Evolutionary conservation across 2,888 invertebrate species (phyloP).

Genomic region (Diaprepes abbreviatus): DNA sequence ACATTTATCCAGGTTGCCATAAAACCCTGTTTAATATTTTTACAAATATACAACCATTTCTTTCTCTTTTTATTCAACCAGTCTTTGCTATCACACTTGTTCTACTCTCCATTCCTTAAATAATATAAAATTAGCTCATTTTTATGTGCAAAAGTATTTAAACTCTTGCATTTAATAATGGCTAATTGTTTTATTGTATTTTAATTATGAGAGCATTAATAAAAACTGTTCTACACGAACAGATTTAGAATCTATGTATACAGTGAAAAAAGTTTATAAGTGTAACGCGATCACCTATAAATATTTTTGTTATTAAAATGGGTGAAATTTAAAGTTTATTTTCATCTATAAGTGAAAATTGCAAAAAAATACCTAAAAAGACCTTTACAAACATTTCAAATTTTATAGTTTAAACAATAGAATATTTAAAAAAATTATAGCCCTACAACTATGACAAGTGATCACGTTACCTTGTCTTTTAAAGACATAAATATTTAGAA

Average conservation of each 20-base stretch:
- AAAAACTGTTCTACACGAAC: conserved; percentile 1
- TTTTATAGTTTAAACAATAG: no score
- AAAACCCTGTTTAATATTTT: conserved; percentile 43
- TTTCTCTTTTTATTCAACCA: conserved; percentile 22
- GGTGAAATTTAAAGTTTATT: neutral
- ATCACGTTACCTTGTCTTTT: neutral
- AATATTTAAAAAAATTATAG: no score
- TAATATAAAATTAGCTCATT: conserved; percentile 6
- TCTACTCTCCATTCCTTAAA: conserved; percentile 31
- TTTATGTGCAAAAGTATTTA: neutral
- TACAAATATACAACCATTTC: conserved; percentile 39
- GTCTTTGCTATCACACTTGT: conserved; percentile 46
- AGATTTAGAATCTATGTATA: neutral
- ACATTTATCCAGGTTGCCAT: conserved; percentile 20
- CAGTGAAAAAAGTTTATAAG: neutral
- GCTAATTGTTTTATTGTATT: neutral
- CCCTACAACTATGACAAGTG: no score
- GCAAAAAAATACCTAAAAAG: no score
- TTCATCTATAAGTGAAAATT: neutral
- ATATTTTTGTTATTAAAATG: no score
- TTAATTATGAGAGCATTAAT: conserved; percentile 11
- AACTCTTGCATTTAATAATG: neutral
- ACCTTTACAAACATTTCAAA: no score
- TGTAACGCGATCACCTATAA: neutral
- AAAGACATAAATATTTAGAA: neutral